Percentiles rank a stretch among this genome's conserved stretches.
phyloP scores from a whole-genome alignment of 2,113 vertebrate species.

The Psittacara wagleri region DNA sequence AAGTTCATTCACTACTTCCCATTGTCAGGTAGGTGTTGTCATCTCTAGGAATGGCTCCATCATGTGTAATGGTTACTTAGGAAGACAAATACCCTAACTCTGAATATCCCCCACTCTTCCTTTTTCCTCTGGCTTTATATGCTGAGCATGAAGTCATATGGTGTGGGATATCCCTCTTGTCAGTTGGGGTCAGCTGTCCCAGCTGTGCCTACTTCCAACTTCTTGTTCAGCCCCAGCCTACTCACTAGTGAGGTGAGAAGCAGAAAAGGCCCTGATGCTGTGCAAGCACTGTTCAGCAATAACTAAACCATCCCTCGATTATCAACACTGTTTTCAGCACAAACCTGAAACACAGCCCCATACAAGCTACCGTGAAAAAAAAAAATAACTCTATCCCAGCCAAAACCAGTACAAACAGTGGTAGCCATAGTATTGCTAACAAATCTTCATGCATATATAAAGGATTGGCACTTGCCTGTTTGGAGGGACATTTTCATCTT shows the following conservation, averaged over 20 bases:
- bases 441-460: background rate
- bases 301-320: background rate
- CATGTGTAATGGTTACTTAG: fast-evolving
- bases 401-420: background rate
- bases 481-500: background rate
- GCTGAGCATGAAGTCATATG: fast-evolving
- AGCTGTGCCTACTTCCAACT: background rate
- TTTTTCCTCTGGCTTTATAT: background rate
- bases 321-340: background rate
- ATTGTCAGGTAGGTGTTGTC: background rate
- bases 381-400: background rate
- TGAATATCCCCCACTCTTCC: fast-evolving
- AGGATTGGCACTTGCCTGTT: background rate
- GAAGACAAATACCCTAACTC: background rate
- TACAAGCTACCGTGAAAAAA: background rate
- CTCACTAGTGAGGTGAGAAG: background rate
- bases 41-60: background rate
- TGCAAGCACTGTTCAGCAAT: background rate
- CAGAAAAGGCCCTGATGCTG: background rate
- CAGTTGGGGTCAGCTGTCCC: background rate
- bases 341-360: background rate
- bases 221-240: background rate
- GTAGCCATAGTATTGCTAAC: background rate
- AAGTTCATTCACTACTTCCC: background rate
- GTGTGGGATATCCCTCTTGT: background rate